Evolutionary conservation across 2,797 vertebrate species (phyloP).

Genomic region (Lagocephalus sceleratus): DNA sequence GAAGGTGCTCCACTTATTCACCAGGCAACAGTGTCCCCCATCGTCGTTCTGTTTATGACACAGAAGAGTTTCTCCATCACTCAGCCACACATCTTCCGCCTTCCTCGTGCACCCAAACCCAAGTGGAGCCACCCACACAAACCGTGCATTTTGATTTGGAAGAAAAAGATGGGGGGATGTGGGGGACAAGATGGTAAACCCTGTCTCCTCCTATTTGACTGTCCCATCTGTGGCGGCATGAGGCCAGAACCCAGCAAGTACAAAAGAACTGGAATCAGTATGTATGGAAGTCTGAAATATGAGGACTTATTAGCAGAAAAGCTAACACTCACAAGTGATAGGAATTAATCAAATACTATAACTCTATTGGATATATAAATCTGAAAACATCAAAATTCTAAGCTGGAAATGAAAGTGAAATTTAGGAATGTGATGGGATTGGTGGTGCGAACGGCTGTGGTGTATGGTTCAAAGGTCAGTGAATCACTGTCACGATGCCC

Average conservation of each 20-base stretch:
- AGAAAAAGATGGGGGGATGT: constrained; percentile 21
- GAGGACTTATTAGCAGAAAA: too few species aligned
- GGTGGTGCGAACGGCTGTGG: too few species aligned
- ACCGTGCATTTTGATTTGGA: constrained; percentile 40
- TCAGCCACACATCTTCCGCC: constrained; percentile 33
- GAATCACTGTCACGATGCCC: too few species aligned
- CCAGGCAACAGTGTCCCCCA: constrained; percentile 95
- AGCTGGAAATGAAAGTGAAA: too few species aligned
- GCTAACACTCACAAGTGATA: too few species aligned
- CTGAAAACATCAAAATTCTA: too few species aligned
- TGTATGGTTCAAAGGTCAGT: too few species aligned
- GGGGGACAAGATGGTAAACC: constrained; percentile 52
- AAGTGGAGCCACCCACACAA: constrained; percentile 52
- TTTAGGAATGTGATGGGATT: too few species aligned
- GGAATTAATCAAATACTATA: neutral
- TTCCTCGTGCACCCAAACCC: constrained; percentile 53
- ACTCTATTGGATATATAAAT: constrained; percentile 4
- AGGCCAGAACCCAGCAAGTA: constrained; percentile 44
- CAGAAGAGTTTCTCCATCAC: constrained; percentile 43
- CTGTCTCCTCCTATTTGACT: constrained; percentile 58
- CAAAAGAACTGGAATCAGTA: constrained; percentile 34
- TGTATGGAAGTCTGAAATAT: constrained; percentile 2
- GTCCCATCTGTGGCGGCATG: constrained; percentile 58
- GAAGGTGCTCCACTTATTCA: constrained; percentile 99
- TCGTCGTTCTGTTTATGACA: constrained; percentile 85